phyloP scores from a whole-genome alignment of 2,888 invertebrate genomes.

The Boloria euphrosyne region DNA sequence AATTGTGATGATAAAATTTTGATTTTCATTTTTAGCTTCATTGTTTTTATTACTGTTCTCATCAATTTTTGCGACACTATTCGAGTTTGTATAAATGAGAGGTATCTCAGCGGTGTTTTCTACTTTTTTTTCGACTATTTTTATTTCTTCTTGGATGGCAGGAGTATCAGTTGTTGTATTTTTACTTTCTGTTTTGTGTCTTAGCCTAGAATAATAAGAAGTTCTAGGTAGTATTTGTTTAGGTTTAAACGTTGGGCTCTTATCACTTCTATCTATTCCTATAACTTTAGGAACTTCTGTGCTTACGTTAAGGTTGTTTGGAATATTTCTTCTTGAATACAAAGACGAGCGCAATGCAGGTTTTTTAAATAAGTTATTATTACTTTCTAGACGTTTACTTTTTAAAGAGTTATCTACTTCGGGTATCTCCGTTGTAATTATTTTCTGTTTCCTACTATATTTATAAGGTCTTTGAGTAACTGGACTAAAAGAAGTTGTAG shows the following conservation, averaged over 20 bases:
- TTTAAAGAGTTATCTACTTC: conserved; percentile 49
- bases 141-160: conserved; percentile 36
- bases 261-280: conserved; percentile 43
- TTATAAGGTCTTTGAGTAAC: conserved; percentile 59
- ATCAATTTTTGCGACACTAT: conserved; percentile 44
- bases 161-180: conserved; percentile 48
- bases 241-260: conserved; percentile 39
- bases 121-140: conserved; percentile 52
- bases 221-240: conserved; percentile 62
- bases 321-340: conserved; percentile 58
- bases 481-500: conserved; percentile 34
- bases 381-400: conserved; percentile 52
- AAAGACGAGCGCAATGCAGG: conserved; percentile 56
- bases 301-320: conserved; percentile 46
- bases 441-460: conserved; percentile 68
- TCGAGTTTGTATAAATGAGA: conserved; percentile 61
- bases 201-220: conserved; percentile 64
- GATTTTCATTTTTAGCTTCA: conserved; percentile 43
- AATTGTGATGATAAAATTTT: conserved; percentile 59
- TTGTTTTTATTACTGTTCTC: conserved; percentile 27
- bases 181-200: conserved; percentile 51
- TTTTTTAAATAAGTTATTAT: conserved; percentile 54
- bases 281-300: conserved; percentile 47
- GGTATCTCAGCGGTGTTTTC: conserved; percentile 60
- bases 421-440: conserved; percentile 55